Base-by-base conservation (phyloP, 2,113 vertebrate genomes). In the Hippocampus barbouri region DNA sequence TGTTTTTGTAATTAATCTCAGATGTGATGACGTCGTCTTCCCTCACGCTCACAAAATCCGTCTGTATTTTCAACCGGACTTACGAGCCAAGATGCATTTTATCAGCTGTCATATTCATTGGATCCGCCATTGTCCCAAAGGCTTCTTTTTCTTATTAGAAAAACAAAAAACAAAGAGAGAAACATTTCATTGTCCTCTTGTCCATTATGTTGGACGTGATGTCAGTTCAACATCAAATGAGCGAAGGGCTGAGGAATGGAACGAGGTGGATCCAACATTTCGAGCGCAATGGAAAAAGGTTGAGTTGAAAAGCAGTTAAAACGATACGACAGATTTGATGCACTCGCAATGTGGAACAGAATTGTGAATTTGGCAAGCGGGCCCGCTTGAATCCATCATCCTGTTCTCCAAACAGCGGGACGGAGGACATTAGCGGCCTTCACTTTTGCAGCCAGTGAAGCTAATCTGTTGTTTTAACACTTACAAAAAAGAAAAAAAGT, bases 371-470 rank as follows among this genome's bases (percentile, higher is more conserved):
- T 91, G 86, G 81, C 85, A 88, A 76, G 75, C 49, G 87, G 86
- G 85, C 8, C 62, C 88, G 90, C 87, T 87, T 90, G 89, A 91
- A 91, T 91, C 89, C 82, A 91, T 92, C 91, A 89, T 77, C 86
- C 71, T 77, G 85, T 91, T 91, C 88, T 89, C 92, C 81, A 88
- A 88, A 87, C 79, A 80, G 83, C 77, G 79, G 87, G 83, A 85
- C 73, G 83, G 86, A 83, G 72, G 78, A 85, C 80, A 79, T 85
- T 76, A 69, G 66, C 79, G 81, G 83, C 80, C 81, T 79, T 41
- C 74, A 82, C 77, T 74, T 81, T 71, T 51, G 79, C 81, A 57
- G 82, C 82, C 78, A 78, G 73, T 70, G 70, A 86, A 72, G 62
- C 62, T 16, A 23, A 71, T 61, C 82, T 80, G 83, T 87, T 82